Base-by-base conservation (phyloP, 2,797 vertebrate species). In the Cephalopachus bancanus region DNA sequence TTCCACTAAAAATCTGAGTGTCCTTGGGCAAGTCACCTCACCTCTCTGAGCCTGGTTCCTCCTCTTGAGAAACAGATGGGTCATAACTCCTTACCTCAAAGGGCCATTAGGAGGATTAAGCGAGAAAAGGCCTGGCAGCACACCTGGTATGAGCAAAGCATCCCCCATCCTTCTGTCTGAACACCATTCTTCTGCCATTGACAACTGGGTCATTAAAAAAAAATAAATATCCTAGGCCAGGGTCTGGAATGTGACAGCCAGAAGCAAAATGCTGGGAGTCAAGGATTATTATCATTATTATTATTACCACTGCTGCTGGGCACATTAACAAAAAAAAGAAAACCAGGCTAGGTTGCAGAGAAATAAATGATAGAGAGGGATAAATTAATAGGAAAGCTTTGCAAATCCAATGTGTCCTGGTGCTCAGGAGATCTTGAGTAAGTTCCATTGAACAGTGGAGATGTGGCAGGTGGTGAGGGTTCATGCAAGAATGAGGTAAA, bases 311-410 rank as follows among this genome's bases (percentile, higher is more conserved):
- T 16, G 62, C 69, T 72, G n/a, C 53, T 60, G 14, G 89, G 76
- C 22, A 26, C 83, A 75, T 87, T 83, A 37, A 37, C 2, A 37
- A 37, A 37, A 37, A 37, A 17, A 65, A 85, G 79, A 86, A 91
- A 75, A 55, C 55, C 78, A 65, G 53, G 22, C 78, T 57, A 71
- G 37, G 79, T 37, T 95, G 75, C 24, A 78, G 89, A 96, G 2
- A 96, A 95, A 93, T 72, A 83, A 93, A 94, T 95, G 64, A 92
- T 3, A 96, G 91, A 75, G 93, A 87, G 91, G 81, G 93, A 87
- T 79, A 91, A 89, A 93, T 79, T 75, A 55, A 78, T 72, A 59
- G 7, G 84, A 83, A 97, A 86, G 84, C 22, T 95, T 69, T 85
- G 64, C 59, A 88, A 75, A 90, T 94, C 95, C 80, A 79, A 37